A percentile compares a stretch with the other conserved stretches of the same genome.
phyloP scores from a whole-genome alignment of 2,113 vertebrate genomes.

The Macroglossus sobrinus region DNA sequence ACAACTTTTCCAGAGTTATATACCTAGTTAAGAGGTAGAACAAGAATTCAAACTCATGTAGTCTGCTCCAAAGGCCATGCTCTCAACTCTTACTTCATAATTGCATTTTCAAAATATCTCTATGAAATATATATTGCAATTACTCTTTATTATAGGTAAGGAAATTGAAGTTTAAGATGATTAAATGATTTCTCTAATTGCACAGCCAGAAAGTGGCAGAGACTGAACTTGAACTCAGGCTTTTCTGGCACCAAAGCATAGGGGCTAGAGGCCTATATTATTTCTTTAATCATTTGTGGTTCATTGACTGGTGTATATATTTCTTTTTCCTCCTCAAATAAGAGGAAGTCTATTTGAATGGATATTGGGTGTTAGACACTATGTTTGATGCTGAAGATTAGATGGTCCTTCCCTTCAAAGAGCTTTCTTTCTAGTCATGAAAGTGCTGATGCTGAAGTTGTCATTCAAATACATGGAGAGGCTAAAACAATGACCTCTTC shows the following conservation, averaged over 20 bases:
- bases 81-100: neutral
- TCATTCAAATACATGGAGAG: neutral
- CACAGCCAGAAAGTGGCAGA: neutral
- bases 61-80: neutral
- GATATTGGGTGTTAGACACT: neutral
- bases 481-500: neutral
- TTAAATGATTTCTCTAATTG: neutral
- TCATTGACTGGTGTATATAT: neutral
- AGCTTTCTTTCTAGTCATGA: neutral
- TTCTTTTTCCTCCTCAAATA: neutral
- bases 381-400: neutral
- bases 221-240: neutral
- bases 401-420: neutral
- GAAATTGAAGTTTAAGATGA: neutral
- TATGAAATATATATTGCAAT: neutral
- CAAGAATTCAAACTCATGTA: neutral
- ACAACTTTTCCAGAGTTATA: neutral
- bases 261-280: neutral
- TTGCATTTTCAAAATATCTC: neutral
- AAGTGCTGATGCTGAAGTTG: neutral
- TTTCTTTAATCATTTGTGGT: neutral
- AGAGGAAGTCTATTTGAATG: neutral
- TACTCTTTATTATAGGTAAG: neutral
- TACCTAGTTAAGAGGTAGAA: neutral
- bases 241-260: neutral